Evolutionary conservation across 2,888 invertebrate genomes (phyloP).

Genomic region (Agonopterix subpropinquella): DNA sequence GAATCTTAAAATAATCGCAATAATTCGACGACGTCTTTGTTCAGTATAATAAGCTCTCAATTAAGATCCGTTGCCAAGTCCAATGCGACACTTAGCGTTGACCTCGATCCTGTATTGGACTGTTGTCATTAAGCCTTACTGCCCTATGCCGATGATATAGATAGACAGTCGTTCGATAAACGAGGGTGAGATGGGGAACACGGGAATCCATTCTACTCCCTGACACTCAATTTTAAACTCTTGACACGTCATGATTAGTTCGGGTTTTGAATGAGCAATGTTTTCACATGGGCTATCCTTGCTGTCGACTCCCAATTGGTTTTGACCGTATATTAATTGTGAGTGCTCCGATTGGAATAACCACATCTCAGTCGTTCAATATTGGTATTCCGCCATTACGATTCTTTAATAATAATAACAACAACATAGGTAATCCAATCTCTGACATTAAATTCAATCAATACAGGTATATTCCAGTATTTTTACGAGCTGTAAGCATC

Average conservation of each 20-base stretch:
- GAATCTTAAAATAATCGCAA: conserved; percentile 12
- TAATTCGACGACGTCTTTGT: conserved; percentile 11
- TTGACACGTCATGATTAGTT: conserved; percentile 24
- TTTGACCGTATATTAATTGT: conserved; percentile 53
- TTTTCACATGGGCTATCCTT: conserved; percentile 25
- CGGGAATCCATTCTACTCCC: conserved; percentile 21
- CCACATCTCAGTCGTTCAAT: conserved; percentile 22
- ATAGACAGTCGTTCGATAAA: conserved; percentile 47
- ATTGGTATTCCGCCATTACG: conserved; percentile 4
- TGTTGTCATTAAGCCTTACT: conserved; percentile 60
- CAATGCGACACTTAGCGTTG: conserved; percentile 57
- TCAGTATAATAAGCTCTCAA: conserved; percentile 48
- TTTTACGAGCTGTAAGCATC: no score
- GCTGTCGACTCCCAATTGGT: conserved; percentile 32
- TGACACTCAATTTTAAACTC: conserved; percentile 29
- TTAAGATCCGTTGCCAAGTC: conserved; percentile 55
- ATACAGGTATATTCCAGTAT: no score
- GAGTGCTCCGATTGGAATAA: conserved; percentile 35
- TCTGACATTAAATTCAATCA: no score
- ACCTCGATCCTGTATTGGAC: conserved; percentile 63
- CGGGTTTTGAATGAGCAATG: conserved; percentile 25
- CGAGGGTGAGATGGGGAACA: conserved; percentile 47
- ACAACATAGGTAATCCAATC: no score
- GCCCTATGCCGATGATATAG: conserved; percentile 45
- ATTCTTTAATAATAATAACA: no score